Evolutionary conservation across 2,797 vertebrate genomes (phyloP).

Genomic region (Sebastes steindachneri): DNA sequence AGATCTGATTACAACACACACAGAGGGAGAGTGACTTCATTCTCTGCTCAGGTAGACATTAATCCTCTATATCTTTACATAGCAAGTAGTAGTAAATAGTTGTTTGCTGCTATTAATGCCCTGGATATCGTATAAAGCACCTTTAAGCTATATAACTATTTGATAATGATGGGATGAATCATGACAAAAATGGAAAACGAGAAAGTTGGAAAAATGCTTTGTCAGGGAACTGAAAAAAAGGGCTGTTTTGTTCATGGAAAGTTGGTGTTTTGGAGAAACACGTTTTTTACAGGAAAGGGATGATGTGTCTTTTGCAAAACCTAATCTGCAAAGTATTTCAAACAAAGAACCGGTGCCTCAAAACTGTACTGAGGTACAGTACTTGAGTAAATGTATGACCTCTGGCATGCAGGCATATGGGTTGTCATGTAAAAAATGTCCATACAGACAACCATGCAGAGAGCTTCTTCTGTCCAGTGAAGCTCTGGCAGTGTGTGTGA

Average conservation of each 20-base stretch:
- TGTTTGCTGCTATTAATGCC: no score
- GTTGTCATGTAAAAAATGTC: neutral
- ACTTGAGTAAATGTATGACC: neutral
- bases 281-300: neutral
- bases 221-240: neutral
- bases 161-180: neutral
- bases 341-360: neutral
- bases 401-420: neutral
- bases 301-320: neutral
- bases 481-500: neutral
- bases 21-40: no score
- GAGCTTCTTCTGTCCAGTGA: constrained; percentile 3
- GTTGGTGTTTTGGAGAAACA: neutral
- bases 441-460: neutral
- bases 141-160: neutral
- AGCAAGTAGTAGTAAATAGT: no score
- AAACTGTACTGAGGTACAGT: neutral
- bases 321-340: neutral
- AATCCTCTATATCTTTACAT: no score
- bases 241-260: neutral
- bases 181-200: neutral
- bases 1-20: no score
- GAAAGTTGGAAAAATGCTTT: neutral
- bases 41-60: no score
- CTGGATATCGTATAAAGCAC: no score